phyloP scores from a whole-genome alignment of 2,797 vertebrate species.

The Oceanodroma leucorhoa region DNA sequence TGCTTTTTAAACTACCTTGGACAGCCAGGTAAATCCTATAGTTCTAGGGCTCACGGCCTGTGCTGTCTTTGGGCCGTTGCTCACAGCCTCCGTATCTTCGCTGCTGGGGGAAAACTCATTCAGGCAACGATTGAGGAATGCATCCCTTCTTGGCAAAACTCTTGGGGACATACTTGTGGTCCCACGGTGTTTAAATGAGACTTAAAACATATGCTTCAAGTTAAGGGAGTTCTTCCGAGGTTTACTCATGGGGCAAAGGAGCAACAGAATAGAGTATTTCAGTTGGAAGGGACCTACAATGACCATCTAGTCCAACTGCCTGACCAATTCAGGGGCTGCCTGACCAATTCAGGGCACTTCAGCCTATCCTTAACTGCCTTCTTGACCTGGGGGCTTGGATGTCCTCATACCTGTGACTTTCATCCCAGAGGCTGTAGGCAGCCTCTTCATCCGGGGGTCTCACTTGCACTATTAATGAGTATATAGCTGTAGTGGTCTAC shows the following conservation, averaged over 20 bases:
- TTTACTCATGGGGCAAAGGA: background rate
- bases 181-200: background rate
- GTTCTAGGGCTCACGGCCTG: background rate
- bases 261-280: background rate
- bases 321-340: background rate
- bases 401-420: background rate
- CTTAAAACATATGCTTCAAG: background rate
- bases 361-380: background rate
- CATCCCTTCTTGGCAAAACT: background rate
- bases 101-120: background rate
- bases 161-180: background rate
- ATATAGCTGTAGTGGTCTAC: background rate
- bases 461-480: background rate
- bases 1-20: background rate
- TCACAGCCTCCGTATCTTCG: background rate
- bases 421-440: background rate
- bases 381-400: background rate
- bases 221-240: background rate
- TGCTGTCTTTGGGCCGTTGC: background rate
- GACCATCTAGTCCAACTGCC: background rate
- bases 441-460: background rate
- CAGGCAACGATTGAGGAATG: background rate
- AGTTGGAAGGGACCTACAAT: background rate
- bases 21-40: background rate
- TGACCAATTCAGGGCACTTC: background rate